These are phyloP conservation scores for Potamilus streckersoni DNA, from an alignment of 1,140 invertebrate species.

Conservation along the genomic window DNA sequence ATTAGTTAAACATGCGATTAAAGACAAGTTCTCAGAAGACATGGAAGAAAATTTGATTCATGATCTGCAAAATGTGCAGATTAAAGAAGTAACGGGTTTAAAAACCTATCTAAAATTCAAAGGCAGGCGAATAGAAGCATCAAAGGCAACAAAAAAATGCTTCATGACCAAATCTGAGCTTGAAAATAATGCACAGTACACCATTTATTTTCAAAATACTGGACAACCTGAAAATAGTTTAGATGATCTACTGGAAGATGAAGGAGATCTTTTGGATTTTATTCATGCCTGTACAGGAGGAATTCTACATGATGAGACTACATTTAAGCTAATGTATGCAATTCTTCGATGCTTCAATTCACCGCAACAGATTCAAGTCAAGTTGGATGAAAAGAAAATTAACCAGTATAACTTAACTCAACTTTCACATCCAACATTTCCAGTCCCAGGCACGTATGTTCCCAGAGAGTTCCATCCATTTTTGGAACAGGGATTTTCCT, in stretches of 20 bases:
- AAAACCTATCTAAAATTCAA: conserved; percentile 10
- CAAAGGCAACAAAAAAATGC: neutral
- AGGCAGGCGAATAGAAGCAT: neutral
- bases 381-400: conserved; percentile 2
- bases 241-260: neutral
- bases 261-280: neutral
- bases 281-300: neutral
- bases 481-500: conserved; percentile 12
- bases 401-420: neutral
- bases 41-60: neutral
- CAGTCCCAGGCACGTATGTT: conserved; percentile 17
- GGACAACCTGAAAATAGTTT: neutral
- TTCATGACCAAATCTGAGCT: neutral
- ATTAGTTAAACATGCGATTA: conserved; percentile 8
- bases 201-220: conserved; percentile 5
- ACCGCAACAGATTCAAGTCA: neutral
- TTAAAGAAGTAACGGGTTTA: conserved; percentile 5
- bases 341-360: neutral
- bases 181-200: neutral
- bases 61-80: neutral
- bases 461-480: conserved; percentile 15
- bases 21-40: neutral
- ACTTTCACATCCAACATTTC: neutral
- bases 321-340: neutral
- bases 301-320: neutral